Conservation (phyloP, 1,140 invertebrate species). For the Laodelphax striatellus region DNA sequence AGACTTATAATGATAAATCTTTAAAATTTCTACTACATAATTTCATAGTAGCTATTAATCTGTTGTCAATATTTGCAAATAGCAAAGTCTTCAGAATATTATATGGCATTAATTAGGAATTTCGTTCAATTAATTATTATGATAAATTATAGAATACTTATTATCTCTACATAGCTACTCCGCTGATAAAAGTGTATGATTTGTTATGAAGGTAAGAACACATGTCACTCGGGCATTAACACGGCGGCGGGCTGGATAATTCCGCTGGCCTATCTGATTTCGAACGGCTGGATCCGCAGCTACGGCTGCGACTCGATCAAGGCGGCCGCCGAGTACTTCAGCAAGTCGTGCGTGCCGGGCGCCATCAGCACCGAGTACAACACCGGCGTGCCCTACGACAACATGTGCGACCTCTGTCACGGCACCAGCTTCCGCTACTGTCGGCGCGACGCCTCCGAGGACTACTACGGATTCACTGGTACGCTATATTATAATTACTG, state of each 20-base stretch:
- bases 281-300: conserved; percentile 84
- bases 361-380: conserved; percentile 77
- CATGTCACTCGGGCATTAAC: conserved; percentile 86
- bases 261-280: conserved; percentile 83
- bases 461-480: conserved; percentile 78
- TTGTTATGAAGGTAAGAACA: conserved; percentile 49
- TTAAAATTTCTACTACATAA: too few relatives aligned
- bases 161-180: too few relatives aligned
- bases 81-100: too few relatives aligned
- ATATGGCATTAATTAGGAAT: too few relatives aligned
- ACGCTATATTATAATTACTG: neutral
- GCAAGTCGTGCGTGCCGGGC: conserved; percentile 81
- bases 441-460: conserved; percentile 70
- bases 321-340: conserved; percentile 86
- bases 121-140: too few relatives aligned
- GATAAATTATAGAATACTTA: too few relatives aligned
- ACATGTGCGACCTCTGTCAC: conserved; percentile 89
- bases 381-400: conserved; percentile 65
- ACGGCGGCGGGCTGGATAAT: conserved; percentile 93
- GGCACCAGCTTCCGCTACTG: conserved; percentile 74
- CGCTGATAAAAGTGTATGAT: too few relatives aligned
- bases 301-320: conserved; percentile 83
- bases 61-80: too few relatives aligned
- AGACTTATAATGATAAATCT: too few relatives aligned
- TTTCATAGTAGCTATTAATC: too few relatives aligned